Base-by-base conservation (phyloP, 2,888 invertebrate species). In the Rotaria socialis region DNA sequence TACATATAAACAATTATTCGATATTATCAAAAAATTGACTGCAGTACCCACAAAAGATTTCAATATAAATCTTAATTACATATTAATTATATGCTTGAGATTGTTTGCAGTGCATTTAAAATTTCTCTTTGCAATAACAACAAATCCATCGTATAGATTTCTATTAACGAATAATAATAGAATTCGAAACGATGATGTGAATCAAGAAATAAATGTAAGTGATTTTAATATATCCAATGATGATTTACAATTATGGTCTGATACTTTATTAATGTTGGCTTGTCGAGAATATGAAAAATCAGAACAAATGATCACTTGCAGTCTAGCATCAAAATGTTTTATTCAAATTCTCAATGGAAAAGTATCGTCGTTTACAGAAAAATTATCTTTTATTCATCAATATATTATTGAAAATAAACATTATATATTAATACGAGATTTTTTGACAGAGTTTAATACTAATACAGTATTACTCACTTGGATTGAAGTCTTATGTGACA, bases 51-150 rank as follows among this genome's bases (percentile, higher is more conserved):
- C 0, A 19, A 6, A 35, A 19, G n/a, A 41, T 11, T 41, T 74
- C 22, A 80, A n/a, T 47, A 6, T n/a, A 11, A 80, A 47, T n/a
- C 24, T 24, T 24, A 7, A 5, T 41, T n/a, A 41, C n/a, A 47
- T 80, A 2, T 11, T 47, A 24, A 47, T 14, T n/a, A 47, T 80
- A 47, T 47, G 24, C 10, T 80, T 80, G n/a, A 80, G 35, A 80
- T 80, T 80, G n/a, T 80, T 47, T 14, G 19, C 43, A 47, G 47
- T n/a, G 35, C 80, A 80, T 80, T 47, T 80, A 6, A 80, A 80
- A 80, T 47, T 80, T 80, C 14, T 80, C 6, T 80, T 24, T 11
- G 11, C 47, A n/a, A 47, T 80, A 22, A 47, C 24, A 43, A 24
- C 80, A n/a, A 55, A 55, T 55, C 14, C 52, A 16, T 52, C 16